These are phyloP conservation scores for Choristoneura rosaceana DNA, from an alignment of 2,888 invertebrate genomes.

Conservation along the genomic window DNA sequence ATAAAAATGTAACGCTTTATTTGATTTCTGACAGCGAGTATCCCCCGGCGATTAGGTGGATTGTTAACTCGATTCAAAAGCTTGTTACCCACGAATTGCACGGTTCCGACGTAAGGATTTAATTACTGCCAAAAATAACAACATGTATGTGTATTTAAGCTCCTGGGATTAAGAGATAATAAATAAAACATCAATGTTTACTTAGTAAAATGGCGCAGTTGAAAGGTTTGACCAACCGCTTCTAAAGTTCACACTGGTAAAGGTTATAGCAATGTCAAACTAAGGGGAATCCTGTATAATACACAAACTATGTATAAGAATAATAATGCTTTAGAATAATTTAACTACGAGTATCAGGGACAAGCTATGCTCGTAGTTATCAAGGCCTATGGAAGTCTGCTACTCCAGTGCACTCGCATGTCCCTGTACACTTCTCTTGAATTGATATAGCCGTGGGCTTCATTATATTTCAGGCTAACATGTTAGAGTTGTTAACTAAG, in stretches of 20 bases:
- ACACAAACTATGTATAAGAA: too few relatives aligned
- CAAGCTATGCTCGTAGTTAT: too few relatives aligned
- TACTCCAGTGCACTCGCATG: too few relatives aligned
- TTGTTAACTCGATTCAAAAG: constrained; percentile 14
- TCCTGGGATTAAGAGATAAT: constrained; percentile 1
- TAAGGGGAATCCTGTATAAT: too few relatives aligned
- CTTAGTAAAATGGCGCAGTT: neutral
- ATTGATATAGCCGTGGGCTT: too few relatives aligned
- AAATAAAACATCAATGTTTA: neutral
- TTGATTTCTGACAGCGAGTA: constrained; percentile 21
- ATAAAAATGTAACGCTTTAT: constrained; percentile 13
- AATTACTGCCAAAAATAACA: constrained; percentile 6
- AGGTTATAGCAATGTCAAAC: neutral
- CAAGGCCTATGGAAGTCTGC: too few relatives aligned
- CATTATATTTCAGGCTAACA: too few relatives aligned
- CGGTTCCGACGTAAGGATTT: constrained; percentile 8
- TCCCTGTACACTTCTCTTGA: too few relatives aligned
- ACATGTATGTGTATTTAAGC: constrained; percentile 1
- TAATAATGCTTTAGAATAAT: too few relatives aligned
- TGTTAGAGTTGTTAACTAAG: too few relatives aligned
- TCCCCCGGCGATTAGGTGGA: constrained; percentile 21
- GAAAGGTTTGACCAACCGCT: neutral
- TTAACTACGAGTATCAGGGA: too few relatives aligned
- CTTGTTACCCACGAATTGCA: constrained; percentile 8
- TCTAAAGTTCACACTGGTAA: neutral